These are phyloP conservation scores for Bombus terrestris DNA, from an alignment of 1,140 invertebrate species.

Conservation along the genomic window DNA sequence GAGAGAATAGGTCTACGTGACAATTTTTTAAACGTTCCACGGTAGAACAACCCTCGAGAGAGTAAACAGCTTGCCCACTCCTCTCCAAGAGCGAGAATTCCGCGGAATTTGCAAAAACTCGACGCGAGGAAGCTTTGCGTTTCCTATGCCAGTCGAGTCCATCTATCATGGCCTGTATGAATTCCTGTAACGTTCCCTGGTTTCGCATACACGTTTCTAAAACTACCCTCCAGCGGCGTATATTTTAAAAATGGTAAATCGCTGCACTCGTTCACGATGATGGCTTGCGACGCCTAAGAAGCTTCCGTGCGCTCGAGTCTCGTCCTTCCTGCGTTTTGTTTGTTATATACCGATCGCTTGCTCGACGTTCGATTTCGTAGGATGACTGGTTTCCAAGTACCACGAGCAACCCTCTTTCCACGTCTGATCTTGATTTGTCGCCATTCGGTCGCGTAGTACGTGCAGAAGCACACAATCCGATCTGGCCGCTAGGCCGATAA, in stretches of 20 bases:
- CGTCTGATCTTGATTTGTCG: slow-evolving; percentile 56
- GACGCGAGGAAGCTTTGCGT: background rate
- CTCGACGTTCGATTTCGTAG: slow-evolving; percentile 14
- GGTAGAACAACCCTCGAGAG: background rate
- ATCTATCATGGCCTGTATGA: background rate
- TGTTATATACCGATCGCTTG: slow-evolving; percentile 27
- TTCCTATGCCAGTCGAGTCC: background rate
- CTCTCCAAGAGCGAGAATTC: background rate
- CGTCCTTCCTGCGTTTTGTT: slow-evolving; percentile 37
- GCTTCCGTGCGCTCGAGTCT: too few relatives aligned
- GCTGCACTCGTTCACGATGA: background rate
- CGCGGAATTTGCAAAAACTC: background rate
- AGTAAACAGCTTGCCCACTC: background rate
- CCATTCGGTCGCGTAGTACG: background rate
- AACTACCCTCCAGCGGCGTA: background rate
- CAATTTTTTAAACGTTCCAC: background rate
- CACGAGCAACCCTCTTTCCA: background rate
- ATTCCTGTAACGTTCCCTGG: background rate
- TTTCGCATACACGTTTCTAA: background rate
- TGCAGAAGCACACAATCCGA: background rate
- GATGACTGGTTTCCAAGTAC: background rate
- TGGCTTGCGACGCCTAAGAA: background rate
- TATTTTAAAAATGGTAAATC: slow-evolving; percentile 23
- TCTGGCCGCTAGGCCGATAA: background rate
- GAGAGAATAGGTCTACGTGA: slow-evolving; percentile 20